Percentiles rank a stretch among this genome's conserved stretches.
These are phyloP conservation scores for Gymnarchus niloticus DNA, from an alignment of 2,113 vertebrate species.

Conservation along the genomic window DNA sequence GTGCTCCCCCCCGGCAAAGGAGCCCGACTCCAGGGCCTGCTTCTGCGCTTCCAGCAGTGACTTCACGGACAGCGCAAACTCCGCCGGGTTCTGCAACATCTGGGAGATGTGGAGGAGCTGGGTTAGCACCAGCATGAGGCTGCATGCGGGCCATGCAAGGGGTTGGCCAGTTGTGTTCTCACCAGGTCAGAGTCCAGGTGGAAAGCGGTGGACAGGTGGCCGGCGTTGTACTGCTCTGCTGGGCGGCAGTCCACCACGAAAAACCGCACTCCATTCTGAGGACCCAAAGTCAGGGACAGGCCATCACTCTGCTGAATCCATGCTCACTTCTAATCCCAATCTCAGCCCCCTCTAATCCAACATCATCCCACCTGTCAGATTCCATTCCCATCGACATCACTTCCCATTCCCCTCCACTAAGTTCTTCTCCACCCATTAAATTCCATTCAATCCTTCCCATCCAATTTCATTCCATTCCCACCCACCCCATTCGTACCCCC, in stretches of 20 bases:
- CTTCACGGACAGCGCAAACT: slow-evolving; percentile 94
- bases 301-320: background rate
- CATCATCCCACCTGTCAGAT: too few species aligned
- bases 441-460: background rate
- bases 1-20: slow-evolving; percentile 89
- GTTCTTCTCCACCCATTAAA: background rate
- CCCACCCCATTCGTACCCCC: background rate
- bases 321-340: background rate
- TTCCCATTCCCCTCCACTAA: background rate
- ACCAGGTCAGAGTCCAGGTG: slow-evolving; percentile 98
- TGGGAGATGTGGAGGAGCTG: slow-evolving; percentile 38
- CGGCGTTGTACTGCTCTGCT: slow-evolving; percentile 96
- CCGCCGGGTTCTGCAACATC: slow-evolving; percentile 98
- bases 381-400: background rate
- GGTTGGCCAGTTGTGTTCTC: slow-evolving; percentile 36
- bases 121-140: too few species aligned
- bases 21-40: slow-evolving; percentile 91
- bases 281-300: background rate
- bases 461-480: background rate
- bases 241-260: slow-evolving; percentile 98
- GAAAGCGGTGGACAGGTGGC: slow-evolving; percentile 94
- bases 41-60: slow-evolving; percentile 96
- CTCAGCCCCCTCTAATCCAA: too few species aligned
- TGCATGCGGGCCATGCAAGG: too few species aligned
- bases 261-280: slow-evolving; percentile 92